phyloP scores from a whole-genome alignment of 2,797 vertebrate species.

The Syndactyla subalaris region DNA sequence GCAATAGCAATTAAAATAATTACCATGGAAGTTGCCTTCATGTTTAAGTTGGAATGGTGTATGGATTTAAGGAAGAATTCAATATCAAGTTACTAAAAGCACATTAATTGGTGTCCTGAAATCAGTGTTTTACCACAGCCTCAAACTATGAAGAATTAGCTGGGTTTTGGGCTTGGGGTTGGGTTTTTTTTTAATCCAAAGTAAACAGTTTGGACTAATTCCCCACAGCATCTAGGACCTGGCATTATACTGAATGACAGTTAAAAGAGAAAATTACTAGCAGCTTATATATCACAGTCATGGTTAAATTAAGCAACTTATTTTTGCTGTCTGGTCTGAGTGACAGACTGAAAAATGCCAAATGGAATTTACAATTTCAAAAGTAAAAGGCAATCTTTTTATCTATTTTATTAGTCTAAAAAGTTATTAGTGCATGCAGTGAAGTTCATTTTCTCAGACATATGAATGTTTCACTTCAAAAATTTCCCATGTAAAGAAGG shows the following conservation, averaged over 20 bases:
- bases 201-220: background rate
- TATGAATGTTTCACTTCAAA: background rate
- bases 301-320: background rate
- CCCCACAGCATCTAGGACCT: background rate
- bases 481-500: background rate
- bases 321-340: background rate
- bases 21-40: background rate
- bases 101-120: background rate
- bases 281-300: background rate
- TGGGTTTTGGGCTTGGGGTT: background rate
- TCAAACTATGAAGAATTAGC: background rate
- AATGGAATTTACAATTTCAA: background rate
- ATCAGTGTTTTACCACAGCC: background rate
- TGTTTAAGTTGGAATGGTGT: background rate
- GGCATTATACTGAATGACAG: background rate
- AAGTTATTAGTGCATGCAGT: background rate
- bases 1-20: background rate
- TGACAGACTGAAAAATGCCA: background rate
- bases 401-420: background rate
- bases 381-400: background rate
- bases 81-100: background rate
- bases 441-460: background rate
- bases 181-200: background rate
- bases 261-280: background rate
- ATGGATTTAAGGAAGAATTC: background rate